phyloP scores from a whole-genome alignment of 1,140 invertebrate genomes.

The Drosophila pectinifera region DNA sequence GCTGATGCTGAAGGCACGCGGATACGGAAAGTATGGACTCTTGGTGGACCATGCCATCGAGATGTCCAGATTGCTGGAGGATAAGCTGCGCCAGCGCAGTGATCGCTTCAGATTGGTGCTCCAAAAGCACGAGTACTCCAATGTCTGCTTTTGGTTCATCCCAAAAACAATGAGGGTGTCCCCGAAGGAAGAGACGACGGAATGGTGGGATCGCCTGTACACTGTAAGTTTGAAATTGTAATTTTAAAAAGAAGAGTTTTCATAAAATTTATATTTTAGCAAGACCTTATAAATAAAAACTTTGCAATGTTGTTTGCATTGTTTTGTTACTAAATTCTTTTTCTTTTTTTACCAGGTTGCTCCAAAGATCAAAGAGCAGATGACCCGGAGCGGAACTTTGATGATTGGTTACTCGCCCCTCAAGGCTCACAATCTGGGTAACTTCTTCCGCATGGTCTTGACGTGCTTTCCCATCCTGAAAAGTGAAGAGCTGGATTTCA shows the following conservation, averaged over 20 bases:
- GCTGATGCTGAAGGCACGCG: conserved; percentile 95
- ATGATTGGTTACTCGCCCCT: conserved; percentile 96
- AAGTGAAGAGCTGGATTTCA: conserved; percentile 62
- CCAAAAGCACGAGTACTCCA: conserved; percentile 89
- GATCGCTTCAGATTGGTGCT: conserved; percentile 88
- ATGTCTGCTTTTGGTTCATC: conserved; percentile 97
- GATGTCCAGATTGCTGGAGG: conserved; percentile 86
- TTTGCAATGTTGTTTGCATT: no score
- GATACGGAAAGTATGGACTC: conserved; percentile 86
- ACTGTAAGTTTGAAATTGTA: conserved; percentile 83
- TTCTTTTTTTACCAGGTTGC: conserved; percentile 87
- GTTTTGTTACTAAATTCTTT: no score
- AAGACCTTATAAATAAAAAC: no score
- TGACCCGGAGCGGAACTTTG: conserved; percentile 91
- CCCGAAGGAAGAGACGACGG: conserved; percentile 86
- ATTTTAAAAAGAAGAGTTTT: no score
- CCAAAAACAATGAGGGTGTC: conserved; percentile 89
- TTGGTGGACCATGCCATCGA: conserved; percentile 89
- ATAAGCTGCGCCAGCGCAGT: conserved; percentile 84
- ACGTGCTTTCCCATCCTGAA: conserved; percentile 90
- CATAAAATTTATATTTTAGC: no score
- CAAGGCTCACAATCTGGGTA: conserved; percentile 87
- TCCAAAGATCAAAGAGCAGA: conserved; percentile 92
- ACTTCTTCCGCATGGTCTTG: conserved; percentile 96
- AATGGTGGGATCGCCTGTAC: conserved; percentile 90